These are phyloP conservation scores for Pardalotus punctatus DNA, from an alignment of 2,113 vertebrate genomes.

Conservation along the genomic window DNA sequence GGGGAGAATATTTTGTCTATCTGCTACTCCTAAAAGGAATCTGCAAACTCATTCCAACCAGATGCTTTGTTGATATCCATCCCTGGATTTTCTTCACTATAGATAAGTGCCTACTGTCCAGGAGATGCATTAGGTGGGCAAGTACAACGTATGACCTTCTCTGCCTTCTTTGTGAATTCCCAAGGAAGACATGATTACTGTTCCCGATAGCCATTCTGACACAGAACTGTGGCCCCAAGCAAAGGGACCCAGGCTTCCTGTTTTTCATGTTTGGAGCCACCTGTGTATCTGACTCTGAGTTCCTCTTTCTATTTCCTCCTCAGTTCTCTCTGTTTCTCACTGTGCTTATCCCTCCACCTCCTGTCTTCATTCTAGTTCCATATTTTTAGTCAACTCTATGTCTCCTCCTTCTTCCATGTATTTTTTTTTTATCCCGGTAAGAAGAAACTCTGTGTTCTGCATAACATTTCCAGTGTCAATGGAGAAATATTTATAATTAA, in stretches of 20 bases:
- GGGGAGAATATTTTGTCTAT: neutral
- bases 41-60: neutral
- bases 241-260: neutral
- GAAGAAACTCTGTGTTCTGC: neutral
- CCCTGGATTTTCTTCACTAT: neutral
- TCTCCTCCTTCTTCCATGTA: neutral
- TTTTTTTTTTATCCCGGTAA: neutral
- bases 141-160: neutral
- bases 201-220: neutral
- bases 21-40: neutral
- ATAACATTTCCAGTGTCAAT: neutral
- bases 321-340: neutral
- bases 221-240: neutral
- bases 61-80: neutral
- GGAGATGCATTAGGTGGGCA: neutral
- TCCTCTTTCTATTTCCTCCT: neutral
- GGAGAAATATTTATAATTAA: neutral
- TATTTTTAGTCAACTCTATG: neutral
- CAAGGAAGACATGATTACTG: neutral
- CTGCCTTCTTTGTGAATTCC: neutral
- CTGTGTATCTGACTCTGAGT: fast-evolving
- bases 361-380: neutral
- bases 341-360: neutral
- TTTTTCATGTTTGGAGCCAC: neutral
- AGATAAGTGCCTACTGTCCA: neutral